Base-by-base conservation (phyloP, 2,797 vertebrate genomes). In the Iguana delicatissima region DNA sequence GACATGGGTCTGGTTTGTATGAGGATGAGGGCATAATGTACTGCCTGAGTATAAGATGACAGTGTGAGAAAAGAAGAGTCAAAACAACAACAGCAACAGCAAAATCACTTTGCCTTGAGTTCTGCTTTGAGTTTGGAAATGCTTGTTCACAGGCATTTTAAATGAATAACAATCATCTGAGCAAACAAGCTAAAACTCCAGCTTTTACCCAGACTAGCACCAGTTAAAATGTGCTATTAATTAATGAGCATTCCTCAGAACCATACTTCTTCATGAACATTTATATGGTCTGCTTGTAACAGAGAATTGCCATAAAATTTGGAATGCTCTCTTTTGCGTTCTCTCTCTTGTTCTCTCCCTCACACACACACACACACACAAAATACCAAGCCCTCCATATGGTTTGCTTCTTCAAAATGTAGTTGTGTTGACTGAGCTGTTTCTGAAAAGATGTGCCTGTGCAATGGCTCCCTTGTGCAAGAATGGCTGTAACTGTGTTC, bases 91-190 rank as follows among this genome's bases (percentile, higher is more conserved):
- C n/a, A 86, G 29, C 1, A 59, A 29, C 12, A 59, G 42, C 13
- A 67, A 32, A 83, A 76, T 67, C 24, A 26, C 10, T 32, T 55
- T 69, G 80, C 64, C 22, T 67, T 74, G 52, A 81, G 82, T 86
- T 90, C 84, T 90, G 84, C 86, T 90, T 86, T 81, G 76, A 59
- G 35, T 86, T 90, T 90, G 59, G 20, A 57, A 74, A 12, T 20
- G 67, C 42, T 59, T 73, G 67, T 80, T 80, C 76, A 86, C 38
- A 73, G 59, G n/a, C 52, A 73, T 80, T 81, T 90, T 80, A 81
- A 81, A 86, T 81, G 77, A 81, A 81, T 80, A 73, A 81, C 77
- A 90, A 81, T 81, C 77, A 38, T 62, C 7, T 79, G 55, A 67
- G 46, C 83, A 86, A 62, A 73, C 77, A 72, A 84, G 73, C 42